Evolutionary conservation across 2,797 vertebrate species (phyloP).

Genomic region (Malacoraja senta): DNA sequence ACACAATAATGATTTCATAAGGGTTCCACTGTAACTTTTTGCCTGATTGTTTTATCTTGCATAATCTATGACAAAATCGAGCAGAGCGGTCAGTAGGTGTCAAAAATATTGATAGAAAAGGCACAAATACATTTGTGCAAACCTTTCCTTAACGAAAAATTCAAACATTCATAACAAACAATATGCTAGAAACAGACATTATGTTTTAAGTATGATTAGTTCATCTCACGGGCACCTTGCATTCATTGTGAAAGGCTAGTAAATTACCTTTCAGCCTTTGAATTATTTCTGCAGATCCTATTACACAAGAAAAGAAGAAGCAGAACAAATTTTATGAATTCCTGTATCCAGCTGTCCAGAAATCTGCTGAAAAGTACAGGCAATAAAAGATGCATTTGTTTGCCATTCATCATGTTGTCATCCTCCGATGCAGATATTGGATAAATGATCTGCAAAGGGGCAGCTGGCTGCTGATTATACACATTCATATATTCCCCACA

Average conservation of each 20-base stretch:
- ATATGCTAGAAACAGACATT: constrained; percentile 75
- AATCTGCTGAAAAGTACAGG: constrained; percentile 45
- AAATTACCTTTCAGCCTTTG: constrained; percentile 79
- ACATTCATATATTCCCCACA: constrained; percentile 39
- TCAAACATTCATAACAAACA: constrained; percentile 21
- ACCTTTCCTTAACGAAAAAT: constrained; percentile 28
- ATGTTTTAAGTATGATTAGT: constrained; percentile 82
- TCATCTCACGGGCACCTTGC: constrained; percentile 77
- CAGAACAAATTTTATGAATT: constrained; percentile 75
- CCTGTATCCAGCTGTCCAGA: constrained; percentile 65
- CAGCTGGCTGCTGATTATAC: constrained; percentile 43
- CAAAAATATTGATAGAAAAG: constrained; percentile 9
- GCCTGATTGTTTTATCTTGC: not conserved
- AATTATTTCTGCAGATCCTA: constrained; percentile 83
- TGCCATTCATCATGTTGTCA: constrained; percentile 54
- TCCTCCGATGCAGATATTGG: constrained; percentile 47
- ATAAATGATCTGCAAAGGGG: constrained; percentile 48
- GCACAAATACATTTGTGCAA: constrained; percentile 2
- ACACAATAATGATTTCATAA: not conserved
- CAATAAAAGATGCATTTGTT: constrained; percentile 61
- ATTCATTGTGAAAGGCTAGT: constrained; percentile 68
- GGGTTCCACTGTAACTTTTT: not conserved
- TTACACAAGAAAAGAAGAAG: constrained; percentile 66
- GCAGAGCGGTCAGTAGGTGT: not conserved
- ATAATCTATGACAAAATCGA: not conserved